These are phyloP conservation scores for Tachuris rubrigastra DNA, from an alignment of 2,113 vertebrate genomes.

Conservation along the genomic window DNA sequence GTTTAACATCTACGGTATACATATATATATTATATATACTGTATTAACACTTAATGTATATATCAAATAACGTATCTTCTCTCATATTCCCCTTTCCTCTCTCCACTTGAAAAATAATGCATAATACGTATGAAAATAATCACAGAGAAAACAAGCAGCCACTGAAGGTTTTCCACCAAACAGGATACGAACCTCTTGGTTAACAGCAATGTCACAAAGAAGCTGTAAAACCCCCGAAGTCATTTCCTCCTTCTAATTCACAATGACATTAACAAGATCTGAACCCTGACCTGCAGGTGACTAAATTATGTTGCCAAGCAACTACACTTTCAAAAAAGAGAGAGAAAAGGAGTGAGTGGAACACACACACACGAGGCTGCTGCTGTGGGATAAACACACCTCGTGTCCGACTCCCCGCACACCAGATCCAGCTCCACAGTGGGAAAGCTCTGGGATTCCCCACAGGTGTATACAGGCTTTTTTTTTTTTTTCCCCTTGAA, in stretches of 20 bases:
- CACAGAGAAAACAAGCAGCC: neutral
- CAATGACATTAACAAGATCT: slow-evolving; percentile 67
- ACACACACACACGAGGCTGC: neutral
- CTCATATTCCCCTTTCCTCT: neutral
- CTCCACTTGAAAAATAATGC: neutral
- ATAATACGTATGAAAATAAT: neutral
- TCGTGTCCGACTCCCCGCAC: neutral
- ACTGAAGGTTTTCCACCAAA: neutral
- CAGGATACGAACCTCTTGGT: neutral
- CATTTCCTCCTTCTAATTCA: slow-evolving; percentile 69
- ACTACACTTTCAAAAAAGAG: slow-evolving; percentile 6
- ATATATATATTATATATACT: no score
- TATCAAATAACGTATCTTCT: neutral
- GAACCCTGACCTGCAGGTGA: slow-evolving; percentile 69
- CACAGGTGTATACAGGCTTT: neutral
- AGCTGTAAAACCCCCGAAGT: slow-evolving; percentile 49
- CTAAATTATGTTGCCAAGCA: slow-evolving; percentile 71
- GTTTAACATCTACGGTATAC: neutral
- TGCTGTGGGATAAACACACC: neutral
- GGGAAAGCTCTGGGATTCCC: neutral
- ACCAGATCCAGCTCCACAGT: neutral
- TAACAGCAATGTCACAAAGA: slow-evolving; percentile 48
- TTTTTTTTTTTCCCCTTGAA: neutral
- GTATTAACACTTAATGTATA: neutral
- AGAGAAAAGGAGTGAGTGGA: neutral